Percentiles rank a stretch among this genome's conserved stretches.
phyloP scores from a whole-genome alignment of 2,113 vertebrate genomes.

The Vulpes lagopus region DNA sequence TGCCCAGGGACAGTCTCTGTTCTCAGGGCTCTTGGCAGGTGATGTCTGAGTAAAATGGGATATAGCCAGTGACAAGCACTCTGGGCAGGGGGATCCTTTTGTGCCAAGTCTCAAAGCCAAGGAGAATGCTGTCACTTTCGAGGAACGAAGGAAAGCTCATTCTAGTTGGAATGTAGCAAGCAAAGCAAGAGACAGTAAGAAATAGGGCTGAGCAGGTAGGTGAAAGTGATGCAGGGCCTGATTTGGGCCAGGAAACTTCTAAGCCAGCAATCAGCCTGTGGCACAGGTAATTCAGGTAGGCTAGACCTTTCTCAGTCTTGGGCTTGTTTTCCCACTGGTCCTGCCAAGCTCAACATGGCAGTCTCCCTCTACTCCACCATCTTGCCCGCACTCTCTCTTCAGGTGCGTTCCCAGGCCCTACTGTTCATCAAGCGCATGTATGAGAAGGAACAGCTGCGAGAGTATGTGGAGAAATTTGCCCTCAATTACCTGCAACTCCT shows the following conservation, averaged over 20 bases:
- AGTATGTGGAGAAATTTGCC: slow-evolving; percentile 97
- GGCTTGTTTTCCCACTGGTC: background rate
- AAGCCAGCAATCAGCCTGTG: accelerated
- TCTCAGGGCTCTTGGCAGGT: background rate
- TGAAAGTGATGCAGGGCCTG: accelerated
- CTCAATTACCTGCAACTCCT: slow-evolving; percentile 97
- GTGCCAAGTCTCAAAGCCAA: background rate
- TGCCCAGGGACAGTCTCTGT: background rate
- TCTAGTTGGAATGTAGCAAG: background rate
- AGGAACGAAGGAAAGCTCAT: background rate
- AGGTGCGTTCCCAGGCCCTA: slow-evolving; percentile 95
- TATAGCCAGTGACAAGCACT: background rate
- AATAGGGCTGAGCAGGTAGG: background rate
- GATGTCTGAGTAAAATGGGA: background rate
- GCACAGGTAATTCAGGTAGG: background rate
- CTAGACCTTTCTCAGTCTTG: background rate
- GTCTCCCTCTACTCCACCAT: accelerated
- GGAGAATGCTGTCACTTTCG: background rate
- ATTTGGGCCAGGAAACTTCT: background rate
- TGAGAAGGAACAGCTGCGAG: slow-evolving; percentile 95
- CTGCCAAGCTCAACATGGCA: accelerated
- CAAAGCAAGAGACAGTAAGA: accelerated
- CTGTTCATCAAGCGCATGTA: slow-evolving; percentile 96
- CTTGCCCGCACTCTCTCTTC: accelerated
- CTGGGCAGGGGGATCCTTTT: background rate